A percentile compares a stretch with the other conserved stretches of the same genome.
phyloP scores from a whole-genome alignment of 2,888 invertebrate species.

The Catotricha subobsoleta region DNA sequence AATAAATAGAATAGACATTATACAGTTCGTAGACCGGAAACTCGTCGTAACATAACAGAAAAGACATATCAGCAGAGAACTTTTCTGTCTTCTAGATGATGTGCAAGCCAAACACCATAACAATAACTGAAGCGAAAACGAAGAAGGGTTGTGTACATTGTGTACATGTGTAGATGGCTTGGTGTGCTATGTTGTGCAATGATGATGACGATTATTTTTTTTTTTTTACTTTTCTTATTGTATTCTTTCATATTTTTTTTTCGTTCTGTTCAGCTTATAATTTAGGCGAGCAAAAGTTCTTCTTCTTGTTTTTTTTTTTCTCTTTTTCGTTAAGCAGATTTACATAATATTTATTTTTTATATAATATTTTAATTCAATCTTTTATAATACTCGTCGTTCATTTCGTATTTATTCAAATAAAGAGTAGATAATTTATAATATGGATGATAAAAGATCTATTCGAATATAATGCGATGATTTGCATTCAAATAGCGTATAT shows the following conservation, averaged over 20 bases:
- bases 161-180: not conserved
- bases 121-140: conserved; percentile 8
- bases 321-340: conserved; percentile 5
- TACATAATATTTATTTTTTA: too few species aligned
- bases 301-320: not conserved
- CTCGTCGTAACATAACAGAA: not conserved
- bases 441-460: too few species aligned
- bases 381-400: too few species aligned
- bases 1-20: not conserved
- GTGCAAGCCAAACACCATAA: conserved; percentile 5
- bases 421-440: too few species aligned
- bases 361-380: too few species aligned
- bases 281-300: not conserved
- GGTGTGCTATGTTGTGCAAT: not conserved
- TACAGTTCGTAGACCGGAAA: not conserved
- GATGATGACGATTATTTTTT: not conserved
- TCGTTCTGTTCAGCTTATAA: too few species aligned
- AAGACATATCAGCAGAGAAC: too few species aligned
- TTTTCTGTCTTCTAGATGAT: too few species aligned
- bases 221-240: conserved; percentile 1
- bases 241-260: not conserved
- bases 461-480: too few species aligned
- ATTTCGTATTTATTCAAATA: too few species aligned
- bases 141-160: conserved; percentile 4
- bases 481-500: too few species aligned